Evolutionary conservation across 2,113 vertebrate genomes (phyloP).

Genomic region (Dinomys branickii): DNA sequence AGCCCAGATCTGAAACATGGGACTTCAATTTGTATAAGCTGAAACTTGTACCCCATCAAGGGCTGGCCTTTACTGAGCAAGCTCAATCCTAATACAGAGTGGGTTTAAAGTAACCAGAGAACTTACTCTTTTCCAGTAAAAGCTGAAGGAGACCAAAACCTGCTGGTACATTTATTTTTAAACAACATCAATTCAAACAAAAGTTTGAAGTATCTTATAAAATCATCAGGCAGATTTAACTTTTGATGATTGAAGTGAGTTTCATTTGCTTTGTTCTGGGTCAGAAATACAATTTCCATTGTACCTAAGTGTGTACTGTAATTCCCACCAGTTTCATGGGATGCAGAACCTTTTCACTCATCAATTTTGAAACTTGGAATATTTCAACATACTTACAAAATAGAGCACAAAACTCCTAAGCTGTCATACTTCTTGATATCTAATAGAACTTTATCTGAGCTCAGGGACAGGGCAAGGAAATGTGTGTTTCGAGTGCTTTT

Average conservation of each 20-base stretch:
- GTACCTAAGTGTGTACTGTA: not conserved
- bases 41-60: not conserved
- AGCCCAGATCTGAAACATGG: not conserved
- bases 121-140: not conserved
- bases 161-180: constrained; percentile 7
- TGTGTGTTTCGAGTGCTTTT: not conserved
- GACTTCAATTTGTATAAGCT: not conserved
- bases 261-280: constrained; percentile 9
- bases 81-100: not conserved
- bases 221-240: not conserved
- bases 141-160: not conserved
- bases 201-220: not conserved
- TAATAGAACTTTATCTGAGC: not conserved
- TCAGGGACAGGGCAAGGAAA: not conserved
- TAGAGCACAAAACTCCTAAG: not conserved
- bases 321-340: not conserved
- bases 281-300: not conserved
- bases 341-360: not conserved
- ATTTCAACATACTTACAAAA: not conserved
- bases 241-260: not conserved
- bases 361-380: not conserved
- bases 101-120: not conserved
- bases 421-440: not conserved
- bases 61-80: not conserved
- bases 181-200: not conserved